phyloP scores from a whole-genome alignment of 2,797 vertebrate genomes.

The Sphaeramia orbicularis region DNA sequence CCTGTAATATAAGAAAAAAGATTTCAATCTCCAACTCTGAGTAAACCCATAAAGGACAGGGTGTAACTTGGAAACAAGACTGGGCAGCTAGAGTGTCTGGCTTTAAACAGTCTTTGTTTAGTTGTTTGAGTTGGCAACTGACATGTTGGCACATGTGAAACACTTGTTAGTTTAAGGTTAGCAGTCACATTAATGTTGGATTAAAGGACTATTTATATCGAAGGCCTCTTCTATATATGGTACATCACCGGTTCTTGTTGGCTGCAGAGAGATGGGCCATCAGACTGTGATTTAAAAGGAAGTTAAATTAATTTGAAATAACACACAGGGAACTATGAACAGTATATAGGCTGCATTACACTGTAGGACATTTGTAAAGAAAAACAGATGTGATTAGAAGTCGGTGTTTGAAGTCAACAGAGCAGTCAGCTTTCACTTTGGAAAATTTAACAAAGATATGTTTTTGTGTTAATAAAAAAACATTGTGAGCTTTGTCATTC shows the following conservation, averaged over 20 bases:
- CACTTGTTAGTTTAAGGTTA: neutral
- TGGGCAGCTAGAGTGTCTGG: neutral
- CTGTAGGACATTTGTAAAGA: neutral
- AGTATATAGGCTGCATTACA: neutral
- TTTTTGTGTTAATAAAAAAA: neutral
- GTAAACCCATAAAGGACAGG: no score
- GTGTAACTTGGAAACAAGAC: constrained; percentile 18
- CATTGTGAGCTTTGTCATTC: neutral
- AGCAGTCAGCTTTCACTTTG: neutral
- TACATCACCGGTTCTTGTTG: neutral
- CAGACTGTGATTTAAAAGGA: neutral
- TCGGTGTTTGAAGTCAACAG: no score
- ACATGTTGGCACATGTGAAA: neutral
- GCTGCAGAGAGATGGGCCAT: neutral
- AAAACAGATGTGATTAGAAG: neutral
- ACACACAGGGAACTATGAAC: neutral
- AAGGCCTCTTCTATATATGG: constrained; percentile 3
- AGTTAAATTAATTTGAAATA: neutral
- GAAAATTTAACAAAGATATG: neutral
- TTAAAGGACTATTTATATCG: constrained; percentile 6
- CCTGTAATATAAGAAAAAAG: no score
- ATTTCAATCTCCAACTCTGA: no score
- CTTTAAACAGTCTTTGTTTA: constrained; percentile 1
- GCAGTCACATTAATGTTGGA: neutral
- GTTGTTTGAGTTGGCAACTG: constrained; percentile 7